Conservation (phyloP, 2,888 invertebrate genomes). For the Tupiocoris notatus region DNA sequence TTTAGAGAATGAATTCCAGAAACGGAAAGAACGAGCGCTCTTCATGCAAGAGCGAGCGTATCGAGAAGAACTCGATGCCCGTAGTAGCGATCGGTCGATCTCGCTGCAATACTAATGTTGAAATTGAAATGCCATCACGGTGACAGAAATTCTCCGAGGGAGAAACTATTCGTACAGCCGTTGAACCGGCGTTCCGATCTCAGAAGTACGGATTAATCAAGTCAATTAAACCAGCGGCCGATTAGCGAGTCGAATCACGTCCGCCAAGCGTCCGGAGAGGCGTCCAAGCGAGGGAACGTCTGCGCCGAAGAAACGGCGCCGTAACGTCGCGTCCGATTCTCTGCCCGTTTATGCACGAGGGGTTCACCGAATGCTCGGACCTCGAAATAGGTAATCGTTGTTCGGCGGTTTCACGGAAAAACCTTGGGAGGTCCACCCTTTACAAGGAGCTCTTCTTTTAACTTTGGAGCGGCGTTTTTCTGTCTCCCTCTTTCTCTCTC, state of each 20-base stretch:
- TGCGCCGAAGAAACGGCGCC: background rate
- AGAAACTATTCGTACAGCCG: conserved; percentile 25
- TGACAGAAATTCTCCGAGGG: background rate
- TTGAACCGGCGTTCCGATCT: conserved; percentile 8
- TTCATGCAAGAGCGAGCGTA: background rate
- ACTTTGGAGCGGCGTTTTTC: too few species aligned
- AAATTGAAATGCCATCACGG: conserved; percentile 7
- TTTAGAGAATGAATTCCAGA: background rate
- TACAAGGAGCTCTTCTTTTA: background rate
- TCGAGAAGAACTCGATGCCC: background rate
- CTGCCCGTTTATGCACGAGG: background rate
- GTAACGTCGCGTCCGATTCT: background rate
- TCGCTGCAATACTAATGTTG: conserved; percentile 2
- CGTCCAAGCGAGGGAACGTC: background rate
- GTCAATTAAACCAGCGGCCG: conserved; percentile 22
- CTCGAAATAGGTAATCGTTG: background rate
- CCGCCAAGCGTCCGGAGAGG: background rate
- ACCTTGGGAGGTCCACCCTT: background rate
- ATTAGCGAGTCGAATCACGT: conserved; percentile 25
- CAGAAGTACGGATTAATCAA: conserved; percentile 19
- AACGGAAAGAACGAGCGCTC: background rate
- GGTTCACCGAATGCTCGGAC: background rate
- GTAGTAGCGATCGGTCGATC: background rate
- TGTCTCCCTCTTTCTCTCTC: too few species aligned
- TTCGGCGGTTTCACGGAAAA: background rate